These are phyloP conservation scores for Myiagra hebetior DNA, from an alignment of 2,113 vertebrate species.

Conservation along the genomic window DNA sequence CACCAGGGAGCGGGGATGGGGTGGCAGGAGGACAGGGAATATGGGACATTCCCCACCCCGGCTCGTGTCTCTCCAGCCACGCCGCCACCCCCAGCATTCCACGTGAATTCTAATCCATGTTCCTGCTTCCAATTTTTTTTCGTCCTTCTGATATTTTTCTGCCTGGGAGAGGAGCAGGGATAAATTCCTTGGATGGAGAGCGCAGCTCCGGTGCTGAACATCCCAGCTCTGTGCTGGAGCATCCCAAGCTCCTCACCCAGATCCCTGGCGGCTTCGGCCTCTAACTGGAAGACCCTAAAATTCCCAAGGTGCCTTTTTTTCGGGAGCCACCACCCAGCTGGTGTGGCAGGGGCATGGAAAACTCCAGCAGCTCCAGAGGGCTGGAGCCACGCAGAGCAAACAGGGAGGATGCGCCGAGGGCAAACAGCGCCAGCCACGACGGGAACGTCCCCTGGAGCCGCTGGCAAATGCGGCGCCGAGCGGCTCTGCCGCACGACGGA, in stretches of 20 bases:
- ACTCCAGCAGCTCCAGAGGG: background rate
- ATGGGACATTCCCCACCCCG: rapidly evolving
- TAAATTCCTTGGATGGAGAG: background rate
- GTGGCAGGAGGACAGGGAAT: background rate
- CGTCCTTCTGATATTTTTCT: background rate
- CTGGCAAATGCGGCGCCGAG: background rate
- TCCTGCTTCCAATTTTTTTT: background rate
- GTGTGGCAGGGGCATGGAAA: background rate
- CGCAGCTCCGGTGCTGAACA: background rate
- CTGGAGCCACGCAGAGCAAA: background rate
- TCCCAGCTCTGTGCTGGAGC: background rate
- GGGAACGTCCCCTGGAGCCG: background rate
- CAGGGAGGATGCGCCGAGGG: background rate
- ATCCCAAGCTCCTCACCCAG: background rate
- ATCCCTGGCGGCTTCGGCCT: background rate
- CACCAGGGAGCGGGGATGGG: rapidly evolving
- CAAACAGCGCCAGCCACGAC: background rate
- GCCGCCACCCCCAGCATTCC: background rate
- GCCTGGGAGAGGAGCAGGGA: background rate
- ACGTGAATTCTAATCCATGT: rapidly evolving
- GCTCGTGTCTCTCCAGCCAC: rapidly evolving
- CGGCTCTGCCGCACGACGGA: background rate
- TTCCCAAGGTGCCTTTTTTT: rapidly evolving
- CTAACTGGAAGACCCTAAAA: background rate
- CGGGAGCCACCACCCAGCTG: background rate